Base-by-base conservation (phyloP, 2,888 invertebrate species). In the Leptura quadrifasciata region DNA sequence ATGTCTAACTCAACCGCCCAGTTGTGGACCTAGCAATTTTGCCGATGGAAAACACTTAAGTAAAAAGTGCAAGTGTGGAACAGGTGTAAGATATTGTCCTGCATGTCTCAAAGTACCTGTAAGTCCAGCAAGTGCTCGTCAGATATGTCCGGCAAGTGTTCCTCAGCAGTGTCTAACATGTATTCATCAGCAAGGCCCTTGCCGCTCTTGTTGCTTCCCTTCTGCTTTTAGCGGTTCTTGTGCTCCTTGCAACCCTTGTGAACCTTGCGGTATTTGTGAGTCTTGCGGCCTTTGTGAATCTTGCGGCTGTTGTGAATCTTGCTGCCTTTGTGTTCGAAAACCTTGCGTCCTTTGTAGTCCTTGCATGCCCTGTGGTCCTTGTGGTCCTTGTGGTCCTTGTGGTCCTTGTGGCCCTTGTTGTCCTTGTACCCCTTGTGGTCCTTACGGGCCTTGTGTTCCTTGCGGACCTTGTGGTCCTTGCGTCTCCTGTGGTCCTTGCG, bases 1-100 rank as follows among this genome's bases (percentile, higher is more conserved):
- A 27, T 91, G 91, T 81, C 84, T 90, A 79, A 88, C 87, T 65
- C 86, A 87, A 75, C 91, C 90, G 0, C 91, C 91, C 0, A 87
- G 85, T 17, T 91, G 91, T 78, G 89, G 89, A 39, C 91, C 91
- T 2, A 87, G 87, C 74, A 82, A 84, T 31, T 88, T 82, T 78
- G 83, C 87, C 9, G 82, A 85, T 63, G 87, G 85, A 4, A 88
- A 88, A 80, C 88, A 88, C 77, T 76, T 88, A 58, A 83, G 81
- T 39, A 71, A 67, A 47, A 74, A 75, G 1, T 61, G 4, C 3
- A 31, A 31, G 35, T 4, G 73, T 85, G 55, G 86, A 86, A 65
- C 85, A 86, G 71, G 71, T 88, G 88, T 74, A 84, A 87, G 73
- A n/a, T 88, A 88, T 75, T 88, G 86, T 75, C 87, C 88, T 8